Evolutionary conservation across 2,888 invertebrate genomes (phyloP), one percentile per base, ranked within the genome.

Genomic region (Helicoverpa assulta): DNA sequence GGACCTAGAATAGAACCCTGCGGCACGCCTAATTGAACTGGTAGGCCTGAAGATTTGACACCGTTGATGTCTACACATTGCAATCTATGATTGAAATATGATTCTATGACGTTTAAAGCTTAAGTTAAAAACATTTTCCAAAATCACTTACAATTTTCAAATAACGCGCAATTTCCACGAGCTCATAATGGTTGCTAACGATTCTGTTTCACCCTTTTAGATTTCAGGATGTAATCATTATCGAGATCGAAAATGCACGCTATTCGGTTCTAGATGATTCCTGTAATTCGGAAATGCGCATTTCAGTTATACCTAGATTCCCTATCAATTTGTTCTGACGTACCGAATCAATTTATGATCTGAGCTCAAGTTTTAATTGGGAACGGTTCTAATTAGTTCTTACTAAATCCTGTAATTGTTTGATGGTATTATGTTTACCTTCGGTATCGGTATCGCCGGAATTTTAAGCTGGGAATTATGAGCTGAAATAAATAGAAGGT

Each of bases 191-290:
- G 40, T 26, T n/a, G 29, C 14, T 26, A 51, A n/a, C 10, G n/a
- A 7, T 59, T n/a, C 10, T 10, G 12, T 19, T 40, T 33, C 1
- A 29, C 18, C n/a, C 12, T 54, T 26, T 54, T 58, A 50, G 37
- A 40, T 51, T 56, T 37, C 6, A 47, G 47, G 47, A 47, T 16
- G 5, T 47, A 55, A 29, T 61, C 52, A 10, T 16, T 63, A 57
- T 33, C 40, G 7, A 7, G 47, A 47, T 47, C 47, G 56, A 5
- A 57, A 52, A 63, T 53, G 52, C 3, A 57, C 6, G 43, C 14
- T 29, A 2, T n/a, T n/a, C 21, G 21, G 19, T 57, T 33, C 19
- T 12, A 51, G 8, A 56, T 19, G 51, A 12, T 16, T 50, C 18
- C 61, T 66, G 47, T 55, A 29, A 61, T 37, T 6, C 19, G 26